phyloP scores from a whole-genome alignment of 2,113 vertebrate genomes.

The Progne subis region DNA sequence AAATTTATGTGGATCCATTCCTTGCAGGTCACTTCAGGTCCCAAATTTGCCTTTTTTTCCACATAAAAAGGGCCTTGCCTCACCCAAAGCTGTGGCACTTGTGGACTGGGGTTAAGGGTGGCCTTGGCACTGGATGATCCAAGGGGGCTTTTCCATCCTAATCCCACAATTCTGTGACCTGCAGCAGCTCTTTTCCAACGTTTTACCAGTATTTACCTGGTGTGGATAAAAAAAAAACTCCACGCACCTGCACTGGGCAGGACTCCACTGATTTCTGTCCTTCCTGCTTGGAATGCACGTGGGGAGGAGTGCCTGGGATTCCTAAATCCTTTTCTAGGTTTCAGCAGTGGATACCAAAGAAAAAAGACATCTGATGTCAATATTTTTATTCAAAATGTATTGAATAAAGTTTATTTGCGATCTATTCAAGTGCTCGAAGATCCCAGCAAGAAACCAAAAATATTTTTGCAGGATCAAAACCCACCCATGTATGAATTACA shows the following conservation, averaged over 20 bases:
- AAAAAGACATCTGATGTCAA: not conserved
- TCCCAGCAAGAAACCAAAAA: not conserved
- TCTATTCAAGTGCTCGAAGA: not conserved
- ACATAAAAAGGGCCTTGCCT: not conserved
- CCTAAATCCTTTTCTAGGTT: not conserved
- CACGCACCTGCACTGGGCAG: not conserved
- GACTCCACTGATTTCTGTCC: not conserved
- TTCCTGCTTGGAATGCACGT: not conserved
- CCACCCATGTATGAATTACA: fast-evolving
- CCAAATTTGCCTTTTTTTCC: not conserved
- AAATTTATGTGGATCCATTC: not conserved
- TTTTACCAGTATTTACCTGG: not conserved
- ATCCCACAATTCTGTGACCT: not conserved
- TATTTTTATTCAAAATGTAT: not conserved
- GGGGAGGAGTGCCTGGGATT: not conserved
- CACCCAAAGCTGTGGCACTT: not conserved
- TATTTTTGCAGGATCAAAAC: not conserved
- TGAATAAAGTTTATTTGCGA: not conserved
- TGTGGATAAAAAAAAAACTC: not conserved
- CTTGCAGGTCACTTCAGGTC: not conserved
- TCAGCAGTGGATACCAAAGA: not conserved
- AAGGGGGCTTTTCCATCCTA: not conserved
- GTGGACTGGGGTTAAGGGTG: not conserved
- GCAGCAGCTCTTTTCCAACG: not conserved
- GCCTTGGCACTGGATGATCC: not conserved